phyloP scores from a whole-genome alignment of 2,113 vertebrate species.

The Misgurnus anguillicaudatus region DNA sequence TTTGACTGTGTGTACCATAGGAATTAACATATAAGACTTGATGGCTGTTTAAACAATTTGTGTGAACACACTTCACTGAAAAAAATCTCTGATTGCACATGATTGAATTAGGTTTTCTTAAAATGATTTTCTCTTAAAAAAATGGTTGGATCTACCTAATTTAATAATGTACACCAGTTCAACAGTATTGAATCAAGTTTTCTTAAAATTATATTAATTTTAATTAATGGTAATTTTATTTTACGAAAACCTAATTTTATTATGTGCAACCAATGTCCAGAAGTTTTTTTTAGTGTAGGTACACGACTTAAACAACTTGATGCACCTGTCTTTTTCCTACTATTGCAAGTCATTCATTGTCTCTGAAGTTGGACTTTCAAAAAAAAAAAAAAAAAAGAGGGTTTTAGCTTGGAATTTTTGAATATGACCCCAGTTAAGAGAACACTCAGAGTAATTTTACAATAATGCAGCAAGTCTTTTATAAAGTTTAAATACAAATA shows the following conservation, averaged over 20 bases:
- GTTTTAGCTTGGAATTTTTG: neutral
- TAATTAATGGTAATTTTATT: no score
- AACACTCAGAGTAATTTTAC: neutral
- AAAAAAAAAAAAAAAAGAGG: neutral
- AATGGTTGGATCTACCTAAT: no score
- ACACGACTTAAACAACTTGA: neutral
- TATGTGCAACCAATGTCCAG: no score
- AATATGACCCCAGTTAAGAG: neutral
- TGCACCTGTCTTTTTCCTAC: neutral
- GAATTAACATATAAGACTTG: neutral
- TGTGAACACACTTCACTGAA: neutral
- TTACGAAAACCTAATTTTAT: no score
- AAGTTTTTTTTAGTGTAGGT: no score
- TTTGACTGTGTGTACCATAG: neutral
- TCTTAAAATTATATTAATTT: no score
- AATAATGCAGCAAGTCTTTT: no score
- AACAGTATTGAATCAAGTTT: no score
- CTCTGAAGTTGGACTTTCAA: neutral
- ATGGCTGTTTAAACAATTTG: neutral
- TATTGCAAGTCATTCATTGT: neutral
- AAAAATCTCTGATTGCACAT: no score
- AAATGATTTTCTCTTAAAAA: no score
- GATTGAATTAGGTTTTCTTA: no score
- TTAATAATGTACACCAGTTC: no score
- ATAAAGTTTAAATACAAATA: neutral